Conservation (phyloP, 2,113 vertebrate genomes). For the Glaucomys volans region DNA sequence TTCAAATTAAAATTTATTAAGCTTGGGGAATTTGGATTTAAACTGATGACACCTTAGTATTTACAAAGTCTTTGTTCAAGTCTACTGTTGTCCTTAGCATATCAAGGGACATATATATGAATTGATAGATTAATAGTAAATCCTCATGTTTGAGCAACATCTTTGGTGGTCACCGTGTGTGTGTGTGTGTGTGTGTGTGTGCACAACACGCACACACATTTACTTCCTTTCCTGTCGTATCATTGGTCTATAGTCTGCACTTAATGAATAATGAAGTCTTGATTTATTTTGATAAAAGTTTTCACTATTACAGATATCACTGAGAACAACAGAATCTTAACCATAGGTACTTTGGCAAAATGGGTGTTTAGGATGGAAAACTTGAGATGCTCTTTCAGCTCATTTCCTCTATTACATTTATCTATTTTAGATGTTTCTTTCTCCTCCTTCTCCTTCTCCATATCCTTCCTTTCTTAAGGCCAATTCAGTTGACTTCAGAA, state of each 20-base stretch:
- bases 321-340: background rate
- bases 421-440: background rate
- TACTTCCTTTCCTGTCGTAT: too few relatives aligned
- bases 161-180: background rate
- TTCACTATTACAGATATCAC: background rate
- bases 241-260: too few relatives aligned
- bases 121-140: background rate
- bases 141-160: background rate
- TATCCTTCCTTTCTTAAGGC: background rate
- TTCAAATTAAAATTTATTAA: constrained; percentile 18
- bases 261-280: too few relatives aligned
- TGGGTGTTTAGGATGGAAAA: background rate
- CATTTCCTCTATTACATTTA: background rate
- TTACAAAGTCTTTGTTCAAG: background rate
- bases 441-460: background rate
- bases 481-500: background rate
- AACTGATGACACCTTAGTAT: background rate
- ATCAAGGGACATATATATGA: background rate
- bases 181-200: background rate
- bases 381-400: background rate
- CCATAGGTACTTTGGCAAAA: background rate
- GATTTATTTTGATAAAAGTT: background rate
- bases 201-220: too few relatives aligned
- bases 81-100: background rate
- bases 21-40: background rate